Evolutionary conservation across 2,888 invertebrate species (phyloP).

Genomic region (Pristionchus fissidentatus): DNA sequence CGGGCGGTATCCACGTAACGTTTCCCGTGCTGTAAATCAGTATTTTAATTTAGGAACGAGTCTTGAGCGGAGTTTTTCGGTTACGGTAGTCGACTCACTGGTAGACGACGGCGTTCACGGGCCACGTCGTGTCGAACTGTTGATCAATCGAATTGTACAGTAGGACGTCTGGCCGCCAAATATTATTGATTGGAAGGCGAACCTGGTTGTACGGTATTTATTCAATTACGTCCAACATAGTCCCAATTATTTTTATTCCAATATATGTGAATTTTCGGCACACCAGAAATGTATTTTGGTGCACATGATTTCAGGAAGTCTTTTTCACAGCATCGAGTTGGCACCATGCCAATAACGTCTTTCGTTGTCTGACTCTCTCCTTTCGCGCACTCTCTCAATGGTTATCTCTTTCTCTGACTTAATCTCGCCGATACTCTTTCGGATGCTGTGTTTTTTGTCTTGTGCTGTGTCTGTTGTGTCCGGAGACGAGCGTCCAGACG

Average conservation of each 20-base stretch:
- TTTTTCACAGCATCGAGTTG: too few relatives aligned
- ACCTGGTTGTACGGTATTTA: constrained; percentile 78
- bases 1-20: constrained; percentile 71
- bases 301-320: background rate
- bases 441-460: too few relatives aligned
- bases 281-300: background rate
- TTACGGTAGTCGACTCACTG: constrained; percentile 53
- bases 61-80: background rate
- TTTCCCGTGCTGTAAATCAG: constrained; percentile 59
- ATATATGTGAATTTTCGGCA: too few relatives aligned
- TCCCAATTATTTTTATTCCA: too few relatives aligned
- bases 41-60: background rate
- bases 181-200: constrained; percentile 92
- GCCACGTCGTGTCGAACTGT: constrained; percentile 78
- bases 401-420: too few relatives aligned
- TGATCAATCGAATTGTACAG: constrained; percentile 91
- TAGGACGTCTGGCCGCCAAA: constrained; percentile 99
- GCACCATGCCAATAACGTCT: too few relatives aligned
- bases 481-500: background rate
- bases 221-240: background rate
- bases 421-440: too few relatives aligned
- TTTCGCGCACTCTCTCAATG: too few relatives aligned
- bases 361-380: too few relatives aligned
- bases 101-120: constrained; percentile 78
- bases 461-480: too few relatives aligned